These are phyloP conservation scores for Delphinapterus leucas DNA, from an alignment of 2,113 vertebrate genomes.

Conservation along the genomic window DNA sequence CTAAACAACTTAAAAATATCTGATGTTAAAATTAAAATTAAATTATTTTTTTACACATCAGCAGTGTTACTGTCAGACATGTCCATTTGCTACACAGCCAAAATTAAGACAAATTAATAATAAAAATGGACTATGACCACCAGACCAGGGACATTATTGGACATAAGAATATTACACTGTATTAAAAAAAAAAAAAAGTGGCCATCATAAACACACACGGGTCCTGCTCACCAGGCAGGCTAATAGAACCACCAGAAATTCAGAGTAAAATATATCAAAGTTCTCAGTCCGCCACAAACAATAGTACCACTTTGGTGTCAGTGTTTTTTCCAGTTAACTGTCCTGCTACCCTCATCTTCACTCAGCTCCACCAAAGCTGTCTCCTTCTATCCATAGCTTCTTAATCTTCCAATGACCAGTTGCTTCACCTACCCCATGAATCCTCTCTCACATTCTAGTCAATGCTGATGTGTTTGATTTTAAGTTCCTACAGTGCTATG, in stretches of 20 bases:
- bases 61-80: neutral
- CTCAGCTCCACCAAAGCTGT: neutral
- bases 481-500: neutral
- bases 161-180: neutral
- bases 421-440: neutral
- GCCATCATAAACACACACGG: fast-evolving
- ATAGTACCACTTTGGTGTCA: neutral
- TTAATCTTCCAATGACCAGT: neutral
- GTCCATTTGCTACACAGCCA: neutral
- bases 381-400: neutral
- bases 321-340: neutral
- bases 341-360: neutral
- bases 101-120: neutral
- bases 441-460: neutral
- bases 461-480: neutral
- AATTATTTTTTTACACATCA: neutral
- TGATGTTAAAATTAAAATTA: neutral
- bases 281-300: neutral
- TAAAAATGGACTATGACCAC: neutral
- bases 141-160: neutral
- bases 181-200: neutral
- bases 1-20: neutral
- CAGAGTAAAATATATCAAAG: neutral
- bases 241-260: neutral
- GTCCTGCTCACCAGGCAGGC: neutral